Percentiles rank a stretch among this genome's conserved stretches.
phyloP scores from a whole-genome alignment of 1,140 invertebrate species.

The Leguminivora glycinivorella region DNA sequence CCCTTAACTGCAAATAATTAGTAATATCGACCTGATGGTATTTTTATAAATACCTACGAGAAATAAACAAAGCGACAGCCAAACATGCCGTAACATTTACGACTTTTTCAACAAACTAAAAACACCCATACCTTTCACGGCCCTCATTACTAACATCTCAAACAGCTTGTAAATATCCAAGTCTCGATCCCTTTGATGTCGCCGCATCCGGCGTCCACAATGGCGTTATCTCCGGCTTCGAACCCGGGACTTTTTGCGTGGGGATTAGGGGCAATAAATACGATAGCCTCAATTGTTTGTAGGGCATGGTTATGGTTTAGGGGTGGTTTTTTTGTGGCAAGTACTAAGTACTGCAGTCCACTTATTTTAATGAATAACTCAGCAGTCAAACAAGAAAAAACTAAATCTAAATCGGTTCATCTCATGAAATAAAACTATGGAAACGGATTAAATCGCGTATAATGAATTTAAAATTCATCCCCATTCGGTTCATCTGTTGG shows the following conservation, averaged over 20 bases:
- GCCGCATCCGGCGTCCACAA: constrained; percentile 28
- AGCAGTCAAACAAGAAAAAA: neutral
- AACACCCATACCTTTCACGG: neutral
- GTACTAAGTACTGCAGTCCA: neutral
- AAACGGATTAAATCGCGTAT: too few relatives aligned
- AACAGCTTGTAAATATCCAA: neutral
- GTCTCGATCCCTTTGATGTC: constrained; percentile 16
- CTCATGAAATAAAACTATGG: too few relatives aligned
- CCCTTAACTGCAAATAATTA: too few relatives aligned
- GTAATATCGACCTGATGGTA: too few relatives aligned
- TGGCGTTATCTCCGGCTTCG: constrained; percentile 9
- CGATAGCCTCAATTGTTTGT: neutral
- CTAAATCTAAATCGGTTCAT: neutral
- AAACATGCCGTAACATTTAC: too few relatives aligned
- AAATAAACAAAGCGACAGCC: too few relatives aligned
- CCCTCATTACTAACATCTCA: neutral
- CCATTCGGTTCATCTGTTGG: too few relatives aligned
- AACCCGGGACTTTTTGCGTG: constrained; percentile 17
- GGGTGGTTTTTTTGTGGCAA: neutral
- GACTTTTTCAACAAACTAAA: too few relatives aligned
- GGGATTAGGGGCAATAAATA: constrained; percentile 7
- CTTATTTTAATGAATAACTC: neutral
- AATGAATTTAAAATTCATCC: too few relatives aligned
- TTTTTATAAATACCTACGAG: too few relatives aligned
- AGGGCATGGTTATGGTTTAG: neutral